Evolutionary conservation across 2,113 vertebrate species (phyloP), one percentile per base, ranked within the genome.

Genomic region (Syrrhaptes paradoxus): DNA sequence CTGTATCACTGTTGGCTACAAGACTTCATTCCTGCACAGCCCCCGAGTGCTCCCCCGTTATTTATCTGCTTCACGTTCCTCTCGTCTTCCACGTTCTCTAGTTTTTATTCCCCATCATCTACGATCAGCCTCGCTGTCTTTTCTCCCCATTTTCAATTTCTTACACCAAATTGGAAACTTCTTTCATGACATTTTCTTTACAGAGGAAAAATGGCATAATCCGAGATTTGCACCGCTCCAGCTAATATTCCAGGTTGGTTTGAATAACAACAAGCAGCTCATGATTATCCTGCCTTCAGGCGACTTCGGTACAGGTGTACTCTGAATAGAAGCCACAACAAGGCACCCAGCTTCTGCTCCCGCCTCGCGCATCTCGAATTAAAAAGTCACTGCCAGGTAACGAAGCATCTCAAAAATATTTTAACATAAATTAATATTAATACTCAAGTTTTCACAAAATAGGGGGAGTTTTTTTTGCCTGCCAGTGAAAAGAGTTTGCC

Each of bases 81-180:
- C 36, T 72, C 31, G 4, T 28, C 66, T 58, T 78, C 67, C 71
- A 24, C 28, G 0, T 29, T 77, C 79, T 58, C 9, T 6, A 10
- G 11, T 51, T 89, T 95, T 91, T 21, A 83, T 84, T 84, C 76
- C 72, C 66, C 83, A 83, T 94, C 92, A 55, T 72, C 95, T 83
- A 7, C 29, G 72, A 95, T 94, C 93, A 93, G 79, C 52, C 45
- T 72, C 26, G 17, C 73, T n/a, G 72, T 34, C 95, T 96, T 74
- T 65, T 94, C 87, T 79, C 48, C 46, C 26, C 49, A 22, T n/a
- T 96, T 87, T 72, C 95, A 76, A 95, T 97, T 97, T 95, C 94
- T 58, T 84, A 78, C 49, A 68, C 72, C 91, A 94, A 96, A 95
- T 65, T 93, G 93, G 78, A 98, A 96, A 78, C 76, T 48, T 95